phyloP scores from a whole-genome alignment of 2,113 vertebrate genomes.

The Chaetops frenatus region DNA sequence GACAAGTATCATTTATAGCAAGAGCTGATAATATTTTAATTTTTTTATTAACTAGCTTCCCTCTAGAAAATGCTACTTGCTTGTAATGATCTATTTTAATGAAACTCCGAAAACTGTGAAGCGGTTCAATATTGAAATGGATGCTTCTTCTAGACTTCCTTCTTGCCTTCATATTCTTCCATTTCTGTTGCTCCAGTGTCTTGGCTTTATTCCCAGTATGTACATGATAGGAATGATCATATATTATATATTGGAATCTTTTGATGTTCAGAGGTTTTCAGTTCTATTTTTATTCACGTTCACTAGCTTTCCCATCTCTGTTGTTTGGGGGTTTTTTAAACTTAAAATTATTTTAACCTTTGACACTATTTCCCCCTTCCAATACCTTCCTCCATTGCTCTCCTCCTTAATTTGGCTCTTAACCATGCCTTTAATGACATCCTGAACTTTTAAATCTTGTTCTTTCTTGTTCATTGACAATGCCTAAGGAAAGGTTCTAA shows the following conservation, averaged over 20 bases:
- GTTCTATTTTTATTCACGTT: not conserved
- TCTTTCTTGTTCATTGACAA: not conserved
- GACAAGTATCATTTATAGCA: not conserved
- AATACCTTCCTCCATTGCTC: not conserved
- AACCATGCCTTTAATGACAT: not conserved
- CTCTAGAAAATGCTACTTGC: not conserved
- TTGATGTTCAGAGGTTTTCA: not conserved
- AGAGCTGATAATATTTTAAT: not conserved
- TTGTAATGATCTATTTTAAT: not conserved
- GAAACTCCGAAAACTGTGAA: not conserved
- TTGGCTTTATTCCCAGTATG: not conserved
- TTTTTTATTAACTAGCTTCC: not conserved
- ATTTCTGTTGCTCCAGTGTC: not conserved
- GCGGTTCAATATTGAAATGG: not conserved
- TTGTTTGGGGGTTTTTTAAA: accelerated
- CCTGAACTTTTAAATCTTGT: not conserved
- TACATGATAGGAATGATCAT: not conserved
- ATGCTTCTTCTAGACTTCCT: not conserved
- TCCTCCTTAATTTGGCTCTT: not conserved
- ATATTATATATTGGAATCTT: not conserved
- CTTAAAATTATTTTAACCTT: not conserved
- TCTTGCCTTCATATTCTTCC: not conserved
- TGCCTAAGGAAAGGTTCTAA: not conserved
- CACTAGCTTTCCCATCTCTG: not conserved
- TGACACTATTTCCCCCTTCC: not conserved